Conservation (phyloP, 2,888 invertebrate genomes). For the Mamestra brassicae region DNA sequence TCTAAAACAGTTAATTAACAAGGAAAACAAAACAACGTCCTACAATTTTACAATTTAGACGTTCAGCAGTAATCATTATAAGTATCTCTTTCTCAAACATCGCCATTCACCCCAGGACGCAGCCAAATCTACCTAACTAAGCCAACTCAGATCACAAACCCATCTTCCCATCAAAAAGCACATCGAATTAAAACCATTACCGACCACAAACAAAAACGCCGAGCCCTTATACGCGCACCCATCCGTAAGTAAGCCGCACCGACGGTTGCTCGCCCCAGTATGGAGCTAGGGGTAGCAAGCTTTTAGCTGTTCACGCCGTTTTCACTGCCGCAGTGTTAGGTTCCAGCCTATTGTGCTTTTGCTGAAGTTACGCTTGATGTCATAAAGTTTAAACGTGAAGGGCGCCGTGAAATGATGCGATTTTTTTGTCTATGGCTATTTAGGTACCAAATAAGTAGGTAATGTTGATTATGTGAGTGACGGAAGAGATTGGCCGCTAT, state of each 20-base stretch:
- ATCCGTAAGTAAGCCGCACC: slow-evolving; percentile 64
- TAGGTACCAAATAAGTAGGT: not conserved
- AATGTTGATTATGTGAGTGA: too few relatives aligned
- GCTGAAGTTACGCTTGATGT: slow-evolving; percentile 46
- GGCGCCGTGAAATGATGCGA: not conserved
- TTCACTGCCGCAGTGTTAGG: slow-evolving; percentile 64
- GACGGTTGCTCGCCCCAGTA: slow-evolving; percentile 61
- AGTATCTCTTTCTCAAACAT: too few relatives aligned
- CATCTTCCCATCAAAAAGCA: slow-evolving; percentile 44
- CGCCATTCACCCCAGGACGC: too few relatives aligned
- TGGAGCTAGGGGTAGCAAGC: slow-evolving; percentile 40
- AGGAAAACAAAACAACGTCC: not conserved
- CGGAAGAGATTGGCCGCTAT: too few relatives aligned
- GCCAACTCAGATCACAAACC: not conserved
- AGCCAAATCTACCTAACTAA: not conserved
- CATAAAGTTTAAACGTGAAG: slow-evolving; percentile 13
- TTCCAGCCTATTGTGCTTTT: slow-evolving; percentile 56
- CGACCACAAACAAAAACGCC: slow-evolving; percentile 53
- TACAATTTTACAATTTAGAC: not conserved
- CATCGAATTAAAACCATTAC: slow-evolving; percentile 58
- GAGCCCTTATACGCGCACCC: slow-evolving; percentile 54
- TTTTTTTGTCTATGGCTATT: not conserved
- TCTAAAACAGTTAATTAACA: not conserved
- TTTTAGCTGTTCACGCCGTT: slow-evolving; percentile 68
- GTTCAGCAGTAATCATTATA: too few relatives aligned